Evolutionary conservation across 35 echinoderm and acorn worm genomes (phyloP).

Genomic region (Anneissia japonica): DNA sequence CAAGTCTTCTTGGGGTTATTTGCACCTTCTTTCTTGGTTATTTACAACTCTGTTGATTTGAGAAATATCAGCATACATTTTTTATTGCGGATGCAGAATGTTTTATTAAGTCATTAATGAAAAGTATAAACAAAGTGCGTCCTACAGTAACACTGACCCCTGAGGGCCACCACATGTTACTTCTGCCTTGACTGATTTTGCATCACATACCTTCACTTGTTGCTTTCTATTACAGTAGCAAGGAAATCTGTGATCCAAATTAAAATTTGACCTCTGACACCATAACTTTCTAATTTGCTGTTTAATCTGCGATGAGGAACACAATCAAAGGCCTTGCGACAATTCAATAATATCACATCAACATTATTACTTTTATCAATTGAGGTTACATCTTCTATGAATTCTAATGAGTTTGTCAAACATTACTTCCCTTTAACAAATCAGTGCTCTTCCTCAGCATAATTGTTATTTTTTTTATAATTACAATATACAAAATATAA

Average conservation of each 20-base stretch:
- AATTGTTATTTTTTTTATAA: not conserved
- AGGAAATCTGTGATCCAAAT: not conserved
- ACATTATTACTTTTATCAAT: not conserved
- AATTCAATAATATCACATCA: not conserved
- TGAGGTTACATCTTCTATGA: not conserved
- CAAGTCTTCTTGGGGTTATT: not conserved
- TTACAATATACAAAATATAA: too few species aligned
- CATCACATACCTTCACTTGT: not conserved
- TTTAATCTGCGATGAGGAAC: not conserved
- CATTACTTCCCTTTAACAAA: not conserved
- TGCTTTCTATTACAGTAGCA: not conserved
- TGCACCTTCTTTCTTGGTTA: not conserved
- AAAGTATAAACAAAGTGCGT: not conserved
- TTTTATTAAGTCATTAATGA: not conserved
- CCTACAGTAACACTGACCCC: not conserved
- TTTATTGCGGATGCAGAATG: not conserved
- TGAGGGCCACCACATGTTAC: not conserved
- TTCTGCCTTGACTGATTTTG: not conserved
- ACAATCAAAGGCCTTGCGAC: not conserved
- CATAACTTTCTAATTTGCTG: not conserved
- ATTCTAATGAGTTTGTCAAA: not conserved
- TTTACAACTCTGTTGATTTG: not conserved
- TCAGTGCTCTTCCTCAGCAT: not conserved
- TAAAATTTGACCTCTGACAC: not conserved
- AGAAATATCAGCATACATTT: not conserved